Evolutionary conservation across 2,888 invertebrate species (phyloP).

Genomic region (Temnothorax ravouxi): DNA sequence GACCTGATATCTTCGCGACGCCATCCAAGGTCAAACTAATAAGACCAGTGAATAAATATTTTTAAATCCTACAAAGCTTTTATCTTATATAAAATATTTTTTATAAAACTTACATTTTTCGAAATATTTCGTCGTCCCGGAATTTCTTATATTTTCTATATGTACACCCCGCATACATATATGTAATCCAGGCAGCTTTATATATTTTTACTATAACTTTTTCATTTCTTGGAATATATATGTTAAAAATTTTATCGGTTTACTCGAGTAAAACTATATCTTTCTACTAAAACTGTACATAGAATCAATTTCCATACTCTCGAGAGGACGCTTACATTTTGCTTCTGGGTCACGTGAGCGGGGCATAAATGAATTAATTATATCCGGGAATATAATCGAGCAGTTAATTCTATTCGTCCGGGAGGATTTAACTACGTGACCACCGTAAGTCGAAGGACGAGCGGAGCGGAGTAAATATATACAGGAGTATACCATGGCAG

Average conservation of each 20-base stretch:
- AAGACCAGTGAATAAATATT: too few relatives aligned
- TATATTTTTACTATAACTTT: not conserved
- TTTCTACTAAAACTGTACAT: constrained; percentile 1
- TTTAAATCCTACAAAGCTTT: too few relatives aligned
- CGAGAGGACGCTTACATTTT: constrained; percentile 45
- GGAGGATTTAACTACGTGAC: constrained; percentile 68
- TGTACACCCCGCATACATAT: too few relatives aligned
- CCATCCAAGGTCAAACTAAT: too few relatives aligned
- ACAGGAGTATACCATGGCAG: constrained; percentile 42
- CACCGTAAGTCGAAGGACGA: constrained; percentile 54
- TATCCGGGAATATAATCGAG: constrained; percentile 69
- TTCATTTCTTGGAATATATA: not conserved
- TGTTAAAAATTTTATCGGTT: not conserved
- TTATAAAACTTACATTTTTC: too few relatives aligned
- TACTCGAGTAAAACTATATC: not conserved
- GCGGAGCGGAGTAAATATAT: constrained; percentile 51
- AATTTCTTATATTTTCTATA: too few relatives aligned
- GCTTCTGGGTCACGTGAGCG: constrained; percentile 67
- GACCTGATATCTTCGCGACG: too few relatives aligned
- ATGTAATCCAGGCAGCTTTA: too few relatives aligned
- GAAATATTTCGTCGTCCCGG: too few relatives aligned
- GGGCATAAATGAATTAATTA: constrained; percentile 74
- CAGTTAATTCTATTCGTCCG: constrained; percentile 71
- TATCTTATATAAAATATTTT: too few relatives aligned
- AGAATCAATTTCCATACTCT: constrained; percentile 13